Percentiles rank a stretch among this genome's conserved stretches.
phyloP scores from a whole-genome alignment of 2,888 invertebrate species.

The Xanthorhoe designata region DNA sequence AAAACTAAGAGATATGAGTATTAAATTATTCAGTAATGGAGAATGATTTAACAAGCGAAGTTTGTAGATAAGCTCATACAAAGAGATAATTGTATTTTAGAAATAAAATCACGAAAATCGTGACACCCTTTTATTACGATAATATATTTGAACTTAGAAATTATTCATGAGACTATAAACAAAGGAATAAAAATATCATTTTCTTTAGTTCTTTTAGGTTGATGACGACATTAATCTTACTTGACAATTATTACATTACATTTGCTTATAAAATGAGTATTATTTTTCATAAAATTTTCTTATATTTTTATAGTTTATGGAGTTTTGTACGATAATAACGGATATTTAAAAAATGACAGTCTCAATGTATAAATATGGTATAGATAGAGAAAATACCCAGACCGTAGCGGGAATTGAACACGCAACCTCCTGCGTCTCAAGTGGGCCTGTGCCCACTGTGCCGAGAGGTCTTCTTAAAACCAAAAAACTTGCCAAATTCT shows the following conservation, averaged over 20 bases:
- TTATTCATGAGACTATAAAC: slow-evolving; percentile 8
- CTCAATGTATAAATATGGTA: no score
- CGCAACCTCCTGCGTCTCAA: no score
- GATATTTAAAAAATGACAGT: no score
- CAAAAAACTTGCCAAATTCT: slow-evolving; percentile 25
- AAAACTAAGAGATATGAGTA: neutral
- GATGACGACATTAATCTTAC: neutral
- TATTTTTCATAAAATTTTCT: neutral
- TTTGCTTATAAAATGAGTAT: neutral
- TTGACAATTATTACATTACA: neutral
- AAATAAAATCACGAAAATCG: neutral
- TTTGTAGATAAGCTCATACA: neutral
- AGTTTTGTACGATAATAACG: neutral
- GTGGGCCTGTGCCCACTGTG: no score
- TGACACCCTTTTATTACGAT: neutral
- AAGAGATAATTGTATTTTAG: neutral
- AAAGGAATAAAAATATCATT: neutral
- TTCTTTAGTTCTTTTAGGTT: neutral
- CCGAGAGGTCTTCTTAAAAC: slow-evolving; percentile 3
- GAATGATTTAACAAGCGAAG: neutral
- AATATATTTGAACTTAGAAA: neutral
- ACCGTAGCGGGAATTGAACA: no score
- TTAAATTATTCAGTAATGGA: neutral
- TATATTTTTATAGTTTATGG: neutral
- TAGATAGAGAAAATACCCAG: no score